Conservation (phyloP, 2,113 vertebrate species). For the Narcine bancroftii region DNA sequence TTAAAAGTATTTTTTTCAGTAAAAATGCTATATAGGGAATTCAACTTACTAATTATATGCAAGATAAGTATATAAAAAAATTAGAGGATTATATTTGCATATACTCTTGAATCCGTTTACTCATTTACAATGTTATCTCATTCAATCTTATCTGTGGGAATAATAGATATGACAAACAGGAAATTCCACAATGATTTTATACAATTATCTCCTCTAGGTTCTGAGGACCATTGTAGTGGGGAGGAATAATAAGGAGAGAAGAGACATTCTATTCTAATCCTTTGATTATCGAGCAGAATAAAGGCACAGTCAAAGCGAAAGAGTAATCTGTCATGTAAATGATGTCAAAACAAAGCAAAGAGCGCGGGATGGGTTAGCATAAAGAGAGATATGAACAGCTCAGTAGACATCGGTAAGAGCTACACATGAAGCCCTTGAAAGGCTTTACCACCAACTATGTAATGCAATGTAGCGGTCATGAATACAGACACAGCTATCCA, state of each 20-base stretch:
- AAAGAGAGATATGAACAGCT: background rate
- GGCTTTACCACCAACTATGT: background rate
- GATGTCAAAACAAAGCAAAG: background rate
- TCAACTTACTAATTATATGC: background rate
- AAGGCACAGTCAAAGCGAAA: background rate
- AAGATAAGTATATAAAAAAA: background rate
- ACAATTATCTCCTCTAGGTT: background rate
- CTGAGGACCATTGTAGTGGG: background rate
- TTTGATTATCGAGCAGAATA: background rate
- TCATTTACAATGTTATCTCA: background rate
- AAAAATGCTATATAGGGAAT: background rate
- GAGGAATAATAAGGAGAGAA: background rate
- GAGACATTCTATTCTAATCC: background rate
- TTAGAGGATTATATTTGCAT: background rate
- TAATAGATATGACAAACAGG: background rate
- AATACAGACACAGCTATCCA: background rate
- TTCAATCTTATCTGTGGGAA: background rate
- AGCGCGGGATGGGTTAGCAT: background rate
- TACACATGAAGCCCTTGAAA: background rate
- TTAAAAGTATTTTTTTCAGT: slow-evolving; percentile 3
- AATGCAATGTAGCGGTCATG: background rate
- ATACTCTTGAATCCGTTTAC: background rate
- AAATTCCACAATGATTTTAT: background rate
- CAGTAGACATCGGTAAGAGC: background rate
- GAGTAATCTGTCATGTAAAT: background rate